These are phyloP conservation scores for Callimorpha dominula DNA, from an alignment of 2,888 invertebrate species.

Conservation along the genomic window DNA sequence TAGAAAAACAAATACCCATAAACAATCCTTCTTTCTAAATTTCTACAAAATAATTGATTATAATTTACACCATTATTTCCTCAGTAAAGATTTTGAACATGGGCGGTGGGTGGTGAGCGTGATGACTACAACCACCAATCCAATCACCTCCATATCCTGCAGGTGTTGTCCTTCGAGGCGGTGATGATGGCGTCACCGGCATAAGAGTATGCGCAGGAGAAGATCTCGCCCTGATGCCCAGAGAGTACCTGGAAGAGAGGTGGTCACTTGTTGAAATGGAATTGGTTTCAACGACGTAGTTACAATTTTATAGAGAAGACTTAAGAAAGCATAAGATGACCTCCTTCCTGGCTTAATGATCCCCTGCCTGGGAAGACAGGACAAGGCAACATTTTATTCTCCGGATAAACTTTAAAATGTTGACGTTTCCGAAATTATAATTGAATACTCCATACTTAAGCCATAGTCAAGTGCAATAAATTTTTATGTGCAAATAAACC, in stretches of 20 bases:
- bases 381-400: too few species aligned
- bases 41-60: not conserved
- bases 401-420: too few species aligned
- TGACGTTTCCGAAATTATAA: too few species aligned
- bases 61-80: conserved; percentile 10
- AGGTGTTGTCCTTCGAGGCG: conserved; percentile 94
- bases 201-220: conserved; percentile 94
- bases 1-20: not conserved
- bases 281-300: not conserved
- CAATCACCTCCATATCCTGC: conserved; percentile 92
- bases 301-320: too few species aligned
- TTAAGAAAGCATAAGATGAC: too few species aligned
- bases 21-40: not conserved
- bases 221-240: conserved; percentile 93
- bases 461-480: too few species aligned
- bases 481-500: too few species aligned
- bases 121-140: conserved; percentile 87
- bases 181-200: conserved; percentile 92
- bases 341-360: too few species aligned
- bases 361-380: too few species aligned
- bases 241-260: conserved; percentile 86
- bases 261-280: not conserved
- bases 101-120: not conserved
- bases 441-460: too few species aligned
- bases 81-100: not conserved